Base-by-base conservation (phyloP, 2,113 vertebrate species). In the Pterocles burchelli region DNA sequence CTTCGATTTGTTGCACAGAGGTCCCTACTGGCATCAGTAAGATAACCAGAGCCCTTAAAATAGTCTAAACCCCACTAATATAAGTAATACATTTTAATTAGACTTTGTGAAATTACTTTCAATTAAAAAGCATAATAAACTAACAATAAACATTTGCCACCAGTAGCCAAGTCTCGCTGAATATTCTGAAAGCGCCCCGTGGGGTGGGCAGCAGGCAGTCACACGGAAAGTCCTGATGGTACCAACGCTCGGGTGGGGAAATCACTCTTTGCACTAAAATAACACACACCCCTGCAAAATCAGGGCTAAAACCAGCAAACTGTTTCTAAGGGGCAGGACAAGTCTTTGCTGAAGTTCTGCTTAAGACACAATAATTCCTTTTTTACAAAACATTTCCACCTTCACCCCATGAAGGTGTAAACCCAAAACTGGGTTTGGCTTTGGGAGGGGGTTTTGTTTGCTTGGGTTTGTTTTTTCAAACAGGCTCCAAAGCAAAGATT, bases 101-200 rank as follows among this genome's bases (percentile, higher is more conserved):
- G 28, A 68, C 29, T 84, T 85, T 13, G 41, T 51, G 48, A 67
- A 78, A 83, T 54, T 43, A 29, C 16, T 76, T 86, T 43, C 9
- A 4, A 86, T 58, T 81, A 62, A 77, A 77, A 45, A 77, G 34
- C 22, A 29, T 13, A 88, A 84, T 59, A 80, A 90, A 70, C n/a
- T 34, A 59, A 71, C 33, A 1, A 86, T 17, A 54, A 77, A 36
- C 18, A 17, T 33, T 45, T 68, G 31, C 55, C 63, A 71, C 31
- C 21, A 14, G 46, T 10, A 49, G 63, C 62, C 4, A 12, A 54
- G 36, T 49, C 29, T 36, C 13, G 21, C 70, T 0, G 1, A 80
- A 9, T 17, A 33, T 13, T 74, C 18, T 2, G 2, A 58, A 74
- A 78, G 33, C 14, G 3, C 10, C 7, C 6, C 0, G 14, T 2